Evolutionary conservation across 2,797 vertebrate species (phyloP), one percentile per base, ranked within the genome.

Genomic region (Chelon labrosus): DNA sequence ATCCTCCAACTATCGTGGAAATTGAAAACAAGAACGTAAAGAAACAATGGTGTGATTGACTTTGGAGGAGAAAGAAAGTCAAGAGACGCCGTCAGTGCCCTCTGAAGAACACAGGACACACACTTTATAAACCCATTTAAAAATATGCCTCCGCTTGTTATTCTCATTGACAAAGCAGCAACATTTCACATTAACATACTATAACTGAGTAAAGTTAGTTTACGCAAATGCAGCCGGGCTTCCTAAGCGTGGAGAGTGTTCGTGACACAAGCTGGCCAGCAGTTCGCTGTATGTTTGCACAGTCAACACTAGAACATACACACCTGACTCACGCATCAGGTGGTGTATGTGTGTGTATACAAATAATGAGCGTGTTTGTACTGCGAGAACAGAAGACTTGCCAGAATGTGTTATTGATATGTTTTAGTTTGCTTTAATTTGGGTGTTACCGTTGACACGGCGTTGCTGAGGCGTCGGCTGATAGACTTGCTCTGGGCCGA

Each of bases 361-460:
- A 47, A 1, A 46, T 35, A 2, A 16, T 31, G 60, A 22, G 5
- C n/a, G 11, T 76, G 70, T 85, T 44, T 46, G 14, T 12, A 22
- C 2, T 2, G 12, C 35, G 60, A 73, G n/a, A 16, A 42, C 20
- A 42, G 22, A 50, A 9, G 55, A 46, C 38, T 54, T 73, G 11
- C 17, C 37, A 31, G 65, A 57, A 62, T 52, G 3, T 53, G 22
- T 7, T 20, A 47, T 46, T 42, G 1, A 27, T 35, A 13, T 27
- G 37, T 54, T 39, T 47, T 37, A 22, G 31, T 7, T 42, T 10
- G 71, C 51, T 39, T 22, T n/a, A 25, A 55, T 5, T n/a, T 2
- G 38, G 70, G 57, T 10, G 93, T 96, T 97, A 99, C 97, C 85
- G 90, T 92, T 84, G 96, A 98, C 68, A 95, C 81, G 38, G 96